A percentile compares a stretch with the other conserved stretches of the same genome.
Evolutionary conservation across 2,888 invertebrate species (phyloP).

Genomic region (Eupsilia transversa): DNA sequence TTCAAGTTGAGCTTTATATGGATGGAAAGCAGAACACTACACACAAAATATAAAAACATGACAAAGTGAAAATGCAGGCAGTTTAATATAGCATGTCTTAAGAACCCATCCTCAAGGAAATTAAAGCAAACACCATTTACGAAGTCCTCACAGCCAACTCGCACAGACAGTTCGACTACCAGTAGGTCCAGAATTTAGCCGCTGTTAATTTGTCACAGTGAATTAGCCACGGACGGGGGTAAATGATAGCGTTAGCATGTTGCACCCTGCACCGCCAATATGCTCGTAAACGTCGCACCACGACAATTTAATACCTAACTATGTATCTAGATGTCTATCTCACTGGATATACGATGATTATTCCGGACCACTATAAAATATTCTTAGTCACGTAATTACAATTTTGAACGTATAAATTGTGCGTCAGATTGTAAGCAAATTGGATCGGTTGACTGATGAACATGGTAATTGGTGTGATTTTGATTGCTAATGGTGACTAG

Average conservation of each 20-base stretch:
- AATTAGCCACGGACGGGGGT: slow-evolving; percentile 89
- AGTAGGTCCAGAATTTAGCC: slow-evolving; percentile 85
- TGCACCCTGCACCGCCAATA: slow-evolving; percentile 89
- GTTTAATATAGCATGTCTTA: background rate
- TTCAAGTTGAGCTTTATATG: no score
- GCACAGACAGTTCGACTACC: slow-evolving; percentile 50
- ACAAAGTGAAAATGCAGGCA: background rate
- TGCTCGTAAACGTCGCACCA: slow-evolving; percentile 87
- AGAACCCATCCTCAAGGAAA: background rate
- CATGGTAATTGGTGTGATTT: slow-evolving; percentile 32
- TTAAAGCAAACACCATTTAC: slow-evolving; percentile 20
- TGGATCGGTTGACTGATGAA: slow-evolving; percentile 41
- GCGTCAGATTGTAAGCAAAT: slow-evolving; percentile 51
- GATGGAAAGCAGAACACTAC: background rate
- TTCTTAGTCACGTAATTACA: slow-evolving; percentile 66
- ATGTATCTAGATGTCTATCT: slow-evolving; percentile 84
- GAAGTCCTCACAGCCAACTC: slow-evolving; percentile 40
- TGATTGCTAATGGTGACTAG: background rate
- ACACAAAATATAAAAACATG: background rate
- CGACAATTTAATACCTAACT: slow-evolving; percentile 87
- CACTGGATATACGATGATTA: slow-evolving; percentile 69
- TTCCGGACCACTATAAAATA: slow-evolving; percentile 66
- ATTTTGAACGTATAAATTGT: slow-evolving; percentile 59
- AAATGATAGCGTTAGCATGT: slow-evolving; percentile 89
- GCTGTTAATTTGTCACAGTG: slow-evolving; percentile 90